Conservation (phyloP, 2,797 vertebrate species). For the Australoheros facetus region DNA sequence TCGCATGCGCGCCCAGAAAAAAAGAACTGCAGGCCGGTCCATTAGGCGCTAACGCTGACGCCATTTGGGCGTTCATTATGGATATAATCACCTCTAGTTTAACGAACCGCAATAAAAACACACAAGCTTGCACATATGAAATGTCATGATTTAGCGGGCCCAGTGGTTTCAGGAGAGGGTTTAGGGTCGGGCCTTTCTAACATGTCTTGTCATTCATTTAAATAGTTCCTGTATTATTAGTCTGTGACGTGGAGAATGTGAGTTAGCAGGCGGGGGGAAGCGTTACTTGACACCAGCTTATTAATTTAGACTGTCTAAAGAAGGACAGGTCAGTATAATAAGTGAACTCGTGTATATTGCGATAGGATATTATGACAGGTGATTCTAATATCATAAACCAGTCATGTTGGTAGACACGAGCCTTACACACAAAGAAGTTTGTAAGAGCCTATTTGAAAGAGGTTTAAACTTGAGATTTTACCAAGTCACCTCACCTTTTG, state of each 20-base stretch:
- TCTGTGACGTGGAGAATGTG: slow-evolving; percentile 64
- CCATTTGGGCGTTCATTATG: slow-evolving; percentile 65
- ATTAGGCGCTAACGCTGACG: slow-evolving; percentile 50
- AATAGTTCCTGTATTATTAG: slow-evolving; percentile 39
- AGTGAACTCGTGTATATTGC: not conserved
- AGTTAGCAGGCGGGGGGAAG: slow-evolving; percentile 8
- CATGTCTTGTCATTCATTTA: slow-evolving; percentile 55
- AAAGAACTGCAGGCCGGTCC: slow-evolving; percentile 25
- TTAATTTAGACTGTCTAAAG: slow-evolving; percentile 1
- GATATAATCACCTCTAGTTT: not conserved
- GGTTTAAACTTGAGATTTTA: not conserved
- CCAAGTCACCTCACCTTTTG: not conserved
- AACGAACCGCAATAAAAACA: not conserved
- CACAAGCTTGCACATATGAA: accelerated
- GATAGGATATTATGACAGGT: not conserved
- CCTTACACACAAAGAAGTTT: not conserved
- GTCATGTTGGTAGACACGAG: accelerated
- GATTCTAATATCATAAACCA: not conserved
- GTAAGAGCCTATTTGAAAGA: not conserved
- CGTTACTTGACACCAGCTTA: not conserved
- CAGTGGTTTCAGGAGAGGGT: not conserved
- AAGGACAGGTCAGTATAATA: not conserved
- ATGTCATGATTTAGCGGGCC: accelerated
- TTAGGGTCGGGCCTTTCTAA: slow-evolving; percentile 13
- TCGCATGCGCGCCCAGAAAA: slow-evolving; percentile 67